These are phyloP conservation scores for Diadophis punctatus DNA, from an alignment of 2,113 vertebrate genomes.

Conservation along the genomic window DNA sequence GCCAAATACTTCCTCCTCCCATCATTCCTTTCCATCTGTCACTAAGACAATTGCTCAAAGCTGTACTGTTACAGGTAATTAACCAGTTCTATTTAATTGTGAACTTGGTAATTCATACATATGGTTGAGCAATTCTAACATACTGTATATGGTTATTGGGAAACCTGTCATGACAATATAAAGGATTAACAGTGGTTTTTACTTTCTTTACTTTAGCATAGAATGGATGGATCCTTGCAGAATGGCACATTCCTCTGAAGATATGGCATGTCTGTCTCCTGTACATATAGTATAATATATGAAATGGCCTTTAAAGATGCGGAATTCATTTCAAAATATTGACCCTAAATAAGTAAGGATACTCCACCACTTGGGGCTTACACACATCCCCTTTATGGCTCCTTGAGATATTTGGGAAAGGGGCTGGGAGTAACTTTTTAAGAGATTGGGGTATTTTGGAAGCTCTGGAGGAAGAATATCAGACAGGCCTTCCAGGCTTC, in stretches of 20 bases:
- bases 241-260: not conserved
- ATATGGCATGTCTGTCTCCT: not conserved
- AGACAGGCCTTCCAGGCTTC: not conserved
- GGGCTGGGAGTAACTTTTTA: not conserved
- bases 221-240: not conserved
- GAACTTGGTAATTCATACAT: not conserved
- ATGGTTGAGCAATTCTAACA: not conserved
- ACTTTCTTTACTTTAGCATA: not conserved
- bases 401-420: not conserved
- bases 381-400: not conserved
- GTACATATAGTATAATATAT: not conserved
- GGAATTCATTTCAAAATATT: not conserved
- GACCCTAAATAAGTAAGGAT: not conserved
- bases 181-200: not conserved
- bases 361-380: not conserved
- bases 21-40: not conserved
- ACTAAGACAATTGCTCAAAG: not conserved
- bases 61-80: not conserved
- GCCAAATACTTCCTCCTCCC: not conserved
- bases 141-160: not conserved
- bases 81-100: not conserved
- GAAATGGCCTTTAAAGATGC: not conserved
- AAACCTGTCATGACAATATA: not conserved
- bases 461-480: not conserved
- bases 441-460: not conserved